Conservation (phyloP, 2,888 invertebrate genomes). For the Caenorhabditis afra region DNA sequence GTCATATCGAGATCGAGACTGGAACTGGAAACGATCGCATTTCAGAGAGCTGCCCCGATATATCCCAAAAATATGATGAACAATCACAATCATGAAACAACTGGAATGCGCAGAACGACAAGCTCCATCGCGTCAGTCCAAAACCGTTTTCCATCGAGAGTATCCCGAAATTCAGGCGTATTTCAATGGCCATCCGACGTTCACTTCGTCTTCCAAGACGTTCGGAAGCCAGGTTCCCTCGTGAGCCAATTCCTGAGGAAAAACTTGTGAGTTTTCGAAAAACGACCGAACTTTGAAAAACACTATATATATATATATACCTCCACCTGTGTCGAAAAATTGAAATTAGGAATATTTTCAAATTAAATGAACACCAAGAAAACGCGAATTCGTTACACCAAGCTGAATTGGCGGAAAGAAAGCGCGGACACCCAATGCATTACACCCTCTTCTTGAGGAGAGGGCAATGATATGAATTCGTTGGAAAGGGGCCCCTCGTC, state of each 20-base stretch:
- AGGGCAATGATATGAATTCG: neutral
- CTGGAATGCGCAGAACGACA: slow-evolving; percentile 52
- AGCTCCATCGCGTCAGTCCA: slow-evolving; percentile 54
- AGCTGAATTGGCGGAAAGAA: neutral
- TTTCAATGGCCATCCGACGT: slow-evolving; percentile 72
- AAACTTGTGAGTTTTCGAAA: slow-evolving; percentile 4
- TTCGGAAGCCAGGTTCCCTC: slow-evolving; percentile 37
- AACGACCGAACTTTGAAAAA: too few species aligned
- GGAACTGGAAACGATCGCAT: neutral
- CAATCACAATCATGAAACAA: slow-evolving; percentile 21
- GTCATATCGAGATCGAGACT: neutral
- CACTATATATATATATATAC: too few species aligned
- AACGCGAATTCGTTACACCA: neutral
- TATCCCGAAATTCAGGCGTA: slow-evolving; percentile 40
- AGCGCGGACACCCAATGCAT: slow-evolving; percentile 4
- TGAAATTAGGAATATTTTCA: too few species aligned
- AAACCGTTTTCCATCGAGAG: neutral
- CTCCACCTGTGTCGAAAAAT: too few species aligned
- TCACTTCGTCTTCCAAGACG: slow-evolving; percentile 66
- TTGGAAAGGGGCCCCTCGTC: neutral
- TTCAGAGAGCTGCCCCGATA: slow-evolving; percentile 47
- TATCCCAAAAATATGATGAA: slow-evolving; percentile 47
- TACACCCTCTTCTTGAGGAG: neutral
- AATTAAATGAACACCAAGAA: neutral
- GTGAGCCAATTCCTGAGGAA: slow-evolving; percentile 11